Percentiles rank a stretch among this genome's conserved stretches.
Evolutionary conservation across 2,113 vertebrate genomes (phyloP).

Genomic region (Pachypanchax playfairii): DNA sequence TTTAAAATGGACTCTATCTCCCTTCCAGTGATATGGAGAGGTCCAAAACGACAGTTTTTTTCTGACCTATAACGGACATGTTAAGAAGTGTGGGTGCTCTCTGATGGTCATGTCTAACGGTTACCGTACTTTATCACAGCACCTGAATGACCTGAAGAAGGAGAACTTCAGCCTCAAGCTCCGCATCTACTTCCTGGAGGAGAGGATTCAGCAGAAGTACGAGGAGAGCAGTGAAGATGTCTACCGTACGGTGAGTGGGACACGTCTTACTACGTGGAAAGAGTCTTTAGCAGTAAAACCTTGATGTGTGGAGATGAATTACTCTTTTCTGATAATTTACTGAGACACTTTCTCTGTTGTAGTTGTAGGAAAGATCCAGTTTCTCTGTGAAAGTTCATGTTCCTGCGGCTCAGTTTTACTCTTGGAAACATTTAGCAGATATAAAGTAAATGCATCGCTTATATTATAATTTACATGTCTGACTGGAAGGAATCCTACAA

Average conservation of each 20-base stretch:
- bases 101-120: slow-evolving; percentile 92
- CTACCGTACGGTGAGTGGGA: slow-evolving; percentile 87
- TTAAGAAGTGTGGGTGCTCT: slow-evolving; percentile 32
- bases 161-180: slow-evolving; percentile 99
- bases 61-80: slow-evolving; percentile 57
- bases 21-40: slow-evolving; percentile 18
- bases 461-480: no score
- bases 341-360: no score
- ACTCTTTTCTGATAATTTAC: no score
- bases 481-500: no score
- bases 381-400: no score
- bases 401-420: no score
- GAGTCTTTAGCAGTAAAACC: no score
- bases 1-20: slow-evolving; percentile 46
- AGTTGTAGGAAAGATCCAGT: no score
- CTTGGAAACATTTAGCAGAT: no score
- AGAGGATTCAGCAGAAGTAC: slow-evolving; percentile 94
- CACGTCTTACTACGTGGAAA: no score
- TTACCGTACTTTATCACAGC: slow-evolving; percentile 98
- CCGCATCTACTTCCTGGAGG: slow-evolving; percentile 99
- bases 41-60: slow-evolving; percentile 35
- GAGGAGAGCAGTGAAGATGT: slow-evolving; percentile 90
- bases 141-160: slow-evolving; percentile 99
- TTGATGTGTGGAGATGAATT: no score
- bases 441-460: no score